Evolutionary conservation across 35 echinoderm and acorn worm species (phyloP).

Genomic region (Heliocidaris erythrogramma): DNA sequence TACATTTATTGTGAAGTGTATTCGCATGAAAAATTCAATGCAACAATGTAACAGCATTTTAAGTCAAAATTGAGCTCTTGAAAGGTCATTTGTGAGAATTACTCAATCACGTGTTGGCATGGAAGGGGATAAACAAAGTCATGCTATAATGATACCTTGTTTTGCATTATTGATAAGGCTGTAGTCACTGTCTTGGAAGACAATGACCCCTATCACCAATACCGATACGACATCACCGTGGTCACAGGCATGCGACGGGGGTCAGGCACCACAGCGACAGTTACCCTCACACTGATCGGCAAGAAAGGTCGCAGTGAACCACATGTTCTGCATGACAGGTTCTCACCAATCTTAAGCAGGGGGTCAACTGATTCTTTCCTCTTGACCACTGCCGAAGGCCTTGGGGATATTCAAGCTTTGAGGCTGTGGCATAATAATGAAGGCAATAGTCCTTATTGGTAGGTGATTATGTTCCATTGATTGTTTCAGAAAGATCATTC

Average conservation of each 20-base stretch:
- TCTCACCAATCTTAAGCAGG: conserved; percentile 45
- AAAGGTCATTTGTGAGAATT: no score
- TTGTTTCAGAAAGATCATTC: neutral
- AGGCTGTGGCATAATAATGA: conserved; percentile 90
- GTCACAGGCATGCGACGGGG: conserved; percentile 84
- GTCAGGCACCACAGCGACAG: conserved; percentile 83
- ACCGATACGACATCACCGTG: conserved; percentile 81
- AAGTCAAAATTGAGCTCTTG: no score
- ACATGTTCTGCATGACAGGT: conserved; percentile 63
- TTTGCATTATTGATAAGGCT: conserved; percentile 61
- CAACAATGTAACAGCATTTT: no score
- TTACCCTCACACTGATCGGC: conserved; percentile 82
- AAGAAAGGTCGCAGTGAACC: conserved; percentile 59
- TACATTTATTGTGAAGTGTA: no score
- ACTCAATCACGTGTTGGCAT: no score
- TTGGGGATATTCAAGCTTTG: conserved; percentile 70
- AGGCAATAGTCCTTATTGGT: conserved; percentile 83
- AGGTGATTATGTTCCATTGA: neutral
- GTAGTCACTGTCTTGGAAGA: conserved; percentile 73
- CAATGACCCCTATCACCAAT: conserved; percentile 84
- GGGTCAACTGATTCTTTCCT: conserved; percentile 80
- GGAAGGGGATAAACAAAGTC: no score
- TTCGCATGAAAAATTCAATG: no score
- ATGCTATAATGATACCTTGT: neutral
- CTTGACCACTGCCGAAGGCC: conserved; percentile 70